A percentile compares a stretch with the other conserved stretches of the same genome.
Evolutionary conservation across 1,140 invertebrate species (phyloP).

Genomic region (Physella acuta): DNA sequence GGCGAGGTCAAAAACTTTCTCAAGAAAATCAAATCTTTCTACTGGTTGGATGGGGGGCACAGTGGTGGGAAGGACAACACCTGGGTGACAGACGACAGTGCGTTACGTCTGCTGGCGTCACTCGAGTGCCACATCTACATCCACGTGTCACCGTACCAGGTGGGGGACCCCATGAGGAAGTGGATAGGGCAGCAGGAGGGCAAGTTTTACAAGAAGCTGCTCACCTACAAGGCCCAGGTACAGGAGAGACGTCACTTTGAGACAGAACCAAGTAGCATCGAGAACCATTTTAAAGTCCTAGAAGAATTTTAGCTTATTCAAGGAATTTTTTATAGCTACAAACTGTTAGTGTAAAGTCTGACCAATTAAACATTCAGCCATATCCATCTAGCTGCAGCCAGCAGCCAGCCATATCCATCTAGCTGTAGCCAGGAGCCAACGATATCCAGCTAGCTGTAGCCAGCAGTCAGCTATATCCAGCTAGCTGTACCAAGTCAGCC

Average conservation of each 20-base stretch:
- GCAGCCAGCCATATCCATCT: no score
- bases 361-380: no score
- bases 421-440: no score
- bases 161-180: slow-evolving; percentile 70
- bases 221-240: slow-evolving; percentile 68
- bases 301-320: slow-evolving; percentile 40
- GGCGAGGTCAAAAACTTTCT: slow-evolving; percentile 37
- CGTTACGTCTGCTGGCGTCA: slow-evolving; percentile 71
- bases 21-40: slow-evolving; percentile 66
- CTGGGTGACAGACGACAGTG: slow-evolving; percentile 76
- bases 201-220: slow-evolving; percentile 71
- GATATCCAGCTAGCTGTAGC: no score
- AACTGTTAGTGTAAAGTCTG: no score
- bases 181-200: slow-evolving; percentile 83
- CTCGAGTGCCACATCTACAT: slow-evolving; percentile 63
- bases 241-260: slow-evolving; percentile 70
- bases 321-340: no score
- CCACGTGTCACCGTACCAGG: slow-evolving; percentile 84
- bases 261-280: slow-evolving; percentile 66
- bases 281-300: slow-evolving; percentile 74
- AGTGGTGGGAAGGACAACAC: slow-evolving; percentile 74
- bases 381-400: no score
- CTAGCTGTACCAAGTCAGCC: no score
- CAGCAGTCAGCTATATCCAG: no score
- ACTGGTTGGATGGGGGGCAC: slow-evolving; percentile 87